phyloP scores from a whole-genome alignment of 2,113 vertebrate species.

The Salminus brasiliensis region DNA sequence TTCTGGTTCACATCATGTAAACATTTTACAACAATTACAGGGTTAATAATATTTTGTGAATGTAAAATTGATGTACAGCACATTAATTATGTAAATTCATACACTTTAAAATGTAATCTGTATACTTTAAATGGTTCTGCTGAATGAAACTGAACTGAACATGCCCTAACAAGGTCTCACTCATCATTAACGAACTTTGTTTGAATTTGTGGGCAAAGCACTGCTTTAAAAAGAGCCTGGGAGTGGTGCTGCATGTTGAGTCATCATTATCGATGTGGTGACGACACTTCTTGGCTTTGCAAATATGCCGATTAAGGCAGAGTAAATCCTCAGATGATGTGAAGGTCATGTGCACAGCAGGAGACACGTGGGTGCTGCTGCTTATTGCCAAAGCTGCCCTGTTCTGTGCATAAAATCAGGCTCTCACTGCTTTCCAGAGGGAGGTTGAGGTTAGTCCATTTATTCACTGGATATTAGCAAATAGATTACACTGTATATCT shows the following conservation, averaged over 20 bases:
- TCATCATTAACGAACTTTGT: neutral
- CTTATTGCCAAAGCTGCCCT: neutral
- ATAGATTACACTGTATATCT: neutral
- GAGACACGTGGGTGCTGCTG: neutral
- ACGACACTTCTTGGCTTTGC: conserved; percentile 30
- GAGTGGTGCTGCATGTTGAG: conserved; percentile 27
- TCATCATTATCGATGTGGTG: conserved; percentile 46
- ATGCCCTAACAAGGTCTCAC: neutral
- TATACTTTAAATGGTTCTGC: no score
- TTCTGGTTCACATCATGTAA: no score
- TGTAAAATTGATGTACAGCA: no score
- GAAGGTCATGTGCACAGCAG: conserved; percentile 1
- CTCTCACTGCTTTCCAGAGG: neutral
- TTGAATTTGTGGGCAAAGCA: neutral
- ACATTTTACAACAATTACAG: no score
- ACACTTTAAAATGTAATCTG: no score
- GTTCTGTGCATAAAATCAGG: neutral
- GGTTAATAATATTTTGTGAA: no score
- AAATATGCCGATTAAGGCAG: conserved; percentile 39
- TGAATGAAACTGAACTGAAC: no score
- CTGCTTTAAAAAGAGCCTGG: conserved; percentile 16
- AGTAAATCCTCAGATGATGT: conserved; percentile 28
- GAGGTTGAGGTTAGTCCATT: neutral
- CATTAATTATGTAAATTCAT: no score
- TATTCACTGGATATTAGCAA: neutral